Base-by-base conservation (phyloP, 1,140 invertebrate species). In the Scaptomyza graminum region DNA sequence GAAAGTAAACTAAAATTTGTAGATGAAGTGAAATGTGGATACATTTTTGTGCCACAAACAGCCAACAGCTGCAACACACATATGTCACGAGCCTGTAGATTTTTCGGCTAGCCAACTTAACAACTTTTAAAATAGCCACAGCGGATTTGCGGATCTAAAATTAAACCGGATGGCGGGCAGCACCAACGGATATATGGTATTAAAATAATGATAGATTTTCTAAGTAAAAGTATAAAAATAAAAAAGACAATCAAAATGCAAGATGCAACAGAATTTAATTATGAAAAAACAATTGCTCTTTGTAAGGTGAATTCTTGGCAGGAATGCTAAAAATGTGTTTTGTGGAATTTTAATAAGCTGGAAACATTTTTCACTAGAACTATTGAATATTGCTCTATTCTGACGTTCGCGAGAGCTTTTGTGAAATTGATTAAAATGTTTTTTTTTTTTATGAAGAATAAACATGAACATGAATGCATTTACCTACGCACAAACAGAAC, bases 341-440 rank as follows among this genome's bases (percentile, higher is more conserved):
- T n/a, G n/a, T n/a, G n/a, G n/a, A n/a, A n/a, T n/a, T n/a, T n/a
- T n/a, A n/a, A n/a, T n/a, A n/a, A n/a, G n/a, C n/a, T n/a, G n/a
- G 47, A 12, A n/a, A 25, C 12, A 25, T 49, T 25, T 18, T 52
- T 12, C 1, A n/a, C n/a, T 3, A n/a, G 11, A 16, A 9, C 28
- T 44, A 15, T 15, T 25, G 2, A 56, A 57, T 28, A 44, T 46
- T 13, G 4, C 6, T 3, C 0, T 4, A 34, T 11, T 28, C n/a
- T 15, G 28, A 6, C 28, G 28, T 31, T 31, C 0, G 28, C 28
- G 28, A 31, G 28, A 31, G 7, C 28, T 12, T 50, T 16, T 8
- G 13, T 8, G 34, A 49, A 74, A 74, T 79, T 79, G 67, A 79
- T 79, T 79, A 74, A 59, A 67, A 68, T 41, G 54, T 55, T 31